phyloP scores from a whole-genome alignment of 2,888 invertebrate genomes.

The Sipha maydis region DNA sequence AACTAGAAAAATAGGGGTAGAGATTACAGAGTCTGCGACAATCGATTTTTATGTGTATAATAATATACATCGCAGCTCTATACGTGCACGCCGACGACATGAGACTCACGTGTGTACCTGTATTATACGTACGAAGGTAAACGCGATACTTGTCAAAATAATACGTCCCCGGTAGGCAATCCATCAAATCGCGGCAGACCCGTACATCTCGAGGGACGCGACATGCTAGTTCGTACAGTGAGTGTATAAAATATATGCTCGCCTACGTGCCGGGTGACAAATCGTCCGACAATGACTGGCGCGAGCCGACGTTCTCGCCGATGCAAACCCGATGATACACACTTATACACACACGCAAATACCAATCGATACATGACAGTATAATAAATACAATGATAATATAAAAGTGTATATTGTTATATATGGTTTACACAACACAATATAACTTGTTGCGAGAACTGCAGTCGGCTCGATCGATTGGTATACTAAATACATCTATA shows the following conservation, averaged over 20 bases:
- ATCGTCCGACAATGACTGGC: slow-evolving; percentile 54
- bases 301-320: not conserved
- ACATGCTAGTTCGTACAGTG: not conserved
- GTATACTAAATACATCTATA: not conserved
- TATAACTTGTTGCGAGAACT: too few relatives aligned
- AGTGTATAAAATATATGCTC: too few relatives aligned
- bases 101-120: not conserved
- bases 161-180: slow-evolving; percentile 38
- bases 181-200: slow-evolving; percentile 5
- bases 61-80: too few relatives aligned
- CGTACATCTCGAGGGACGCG: slow-evolving; percentile 9
- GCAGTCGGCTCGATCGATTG: not conserved
- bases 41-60: too few relatives aligned
- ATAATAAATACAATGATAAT: too few relatives aligned
- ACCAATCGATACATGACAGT: too few relatives aligned
- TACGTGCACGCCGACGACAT: not conserved
- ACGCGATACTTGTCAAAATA: not conserved
- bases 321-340: not conserved
- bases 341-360: not conserved
- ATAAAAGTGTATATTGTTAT: too few relatives aligned
- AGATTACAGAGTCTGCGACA: too few relatives aligned
- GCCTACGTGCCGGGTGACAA: slow-evolving; percentile 37
- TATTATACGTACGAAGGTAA: not conserved
- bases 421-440: too few relatives aligned
- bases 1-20: too few relatives aligned